Conservation (phyloP, 53 echinoderm and acorn worm species). For the Echinometra lucunter region DNA sequence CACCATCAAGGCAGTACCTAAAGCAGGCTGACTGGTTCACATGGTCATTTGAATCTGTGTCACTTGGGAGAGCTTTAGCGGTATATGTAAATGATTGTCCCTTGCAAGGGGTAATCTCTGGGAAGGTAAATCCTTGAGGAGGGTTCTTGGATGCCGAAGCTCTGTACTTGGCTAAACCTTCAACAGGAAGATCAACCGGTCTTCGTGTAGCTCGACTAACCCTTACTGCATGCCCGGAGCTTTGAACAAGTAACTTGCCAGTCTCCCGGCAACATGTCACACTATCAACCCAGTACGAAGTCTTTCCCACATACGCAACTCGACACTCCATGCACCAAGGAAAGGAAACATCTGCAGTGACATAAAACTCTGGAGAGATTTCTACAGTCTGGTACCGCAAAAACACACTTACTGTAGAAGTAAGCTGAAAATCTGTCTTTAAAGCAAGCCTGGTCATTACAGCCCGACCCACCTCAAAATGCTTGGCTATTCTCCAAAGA, state of each 20-base stretch:
- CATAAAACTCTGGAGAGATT: background rate
- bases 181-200: background rate
- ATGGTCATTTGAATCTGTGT: background rate
- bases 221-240: constrained; percentile 1
- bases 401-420: background rate
- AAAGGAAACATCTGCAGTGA: background rate
- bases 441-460: background rate
- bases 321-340: background rate
- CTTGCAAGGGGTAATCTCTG: background rate
- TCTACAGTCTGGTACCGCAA: background rate
- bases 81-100: background rate
- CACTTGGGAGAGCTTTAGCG: constrained; percentile 32
- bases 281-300: background rate
- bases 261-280: background rate
- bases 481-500: constrained; percentile 25
- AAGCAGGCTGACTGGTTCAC: constrained; percentile 27
- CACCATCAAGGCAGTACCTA: constrained; percentile 25
- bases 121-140: background rate
- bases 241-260: background rate
- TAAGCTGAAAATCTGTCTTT: background rate
- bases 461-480: background rate
- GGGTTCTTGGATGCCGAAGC: background rate
- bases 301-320: constrained; percentile 33
- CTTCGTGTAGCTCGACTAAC: background rate
- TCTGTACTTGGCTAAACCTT: background rate